These are phyloP conservation scores for Melitaea cinxia DNA, from an alignment of 1,140 invertebrate species.

Conservation along the genomic window DNA sequence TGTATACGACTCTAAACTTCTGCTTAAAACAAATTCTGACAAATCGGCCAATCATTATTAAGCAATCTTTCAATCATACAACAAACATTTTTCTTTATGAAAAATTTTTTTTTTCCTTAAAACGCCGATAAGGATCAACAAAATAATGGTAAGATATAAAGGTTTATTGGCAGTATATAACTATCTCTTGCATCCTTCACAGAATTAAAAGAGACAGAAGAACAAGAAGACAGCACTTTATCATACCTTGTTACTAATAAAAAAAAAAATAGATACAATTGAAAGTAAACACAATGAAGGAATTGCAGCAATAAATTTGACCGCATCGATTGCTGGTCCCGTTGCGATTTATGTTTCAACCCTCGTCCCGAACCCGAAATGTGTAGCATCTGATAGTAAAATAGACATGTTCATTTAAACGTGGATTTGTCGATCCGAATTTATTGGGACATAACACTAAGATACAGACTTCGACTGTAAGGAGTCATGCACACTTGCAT, in stretches of 20 bases:
- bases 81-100: no score
- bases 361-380: slow-evolving; percentile 44
- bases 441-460: slow-evolving; percentile 8
- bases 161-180: neutral
- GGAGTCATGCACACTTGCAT: slow-evolving; percentile 5
- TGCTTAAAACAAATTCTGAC: no score
- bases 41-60: no score
- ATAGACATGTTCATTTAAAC: slow-evolving; percentile 53
- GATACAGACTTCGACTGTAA: neutral
- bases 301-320: slow-evolving; percentile 48
- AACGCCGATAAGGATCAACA: neutral
- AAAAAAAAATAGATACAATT: slow-evolving; percentile 29
- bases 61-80: no score
- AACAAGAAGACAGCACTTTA: neutral
- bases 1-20: no score
- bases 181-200: neutral
- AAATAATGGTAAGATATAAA: neutral
- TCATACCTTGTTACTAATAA: slow-evolving; percentile 1
- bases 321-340: slow-evolving; percentile 47
- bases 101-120: neutral
- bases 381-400: slow-evolving; percentile 53
- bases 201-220: neutral
- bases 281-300: slow-evolving; percentile 35
- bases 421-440: slow-evolving; percentile 46
- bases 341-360: slow-evolving; percentile 51